Percentiles rank a stretch among this genome's conserved stretches.
Conservation (phyloP, 2,888 invertebrate genomes). For the Dione juno region DNA sequence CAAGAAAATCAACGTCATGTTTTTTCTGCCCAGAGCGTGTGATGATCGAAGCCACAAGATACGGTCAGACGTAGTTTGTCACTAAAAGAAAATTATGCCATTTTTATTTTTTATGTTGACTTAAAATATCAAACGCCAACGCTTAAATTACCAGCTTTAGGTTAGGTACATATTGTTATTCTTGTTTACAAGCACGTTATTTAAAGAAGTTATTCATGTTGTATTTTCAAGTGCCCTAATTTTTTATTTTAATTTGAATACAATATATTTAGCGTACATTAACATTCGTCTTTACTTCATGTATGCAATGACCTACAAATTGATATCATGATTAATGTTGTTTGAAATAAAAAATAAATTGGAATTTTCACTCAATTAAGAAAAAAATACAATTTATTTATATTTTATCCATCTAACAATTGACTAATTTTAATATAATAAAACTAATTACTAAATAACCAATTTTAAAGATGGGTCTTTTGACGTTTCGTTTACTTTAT, state of each 20-base stretch:
- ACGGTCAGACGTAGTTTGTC: too few species aligned
- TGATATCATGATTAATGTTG: constrained; percentile 8
- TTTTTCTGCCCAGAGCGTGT: too few species aligned
- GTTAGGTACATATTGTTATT: background rate
- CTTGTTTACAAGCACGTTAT: background rate
- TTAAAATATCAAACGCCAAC: background rate
- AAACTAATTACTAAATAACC: too few species aligned
- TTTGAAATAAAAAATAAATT: background rate
- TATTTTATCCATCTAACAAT: background rate
- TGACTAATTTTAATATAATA: too few species aligned
- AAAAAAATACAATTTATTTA: background rate
- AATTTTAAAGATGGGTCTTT: too few species aligned
- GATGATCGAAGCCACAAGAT: too few species aligned
- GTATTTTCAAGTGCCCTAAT: background rate
- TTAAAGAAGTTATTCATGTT: background rate
- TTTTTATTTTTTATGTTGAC: too few species aligned
- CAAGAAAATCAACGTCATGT: too few species aligned
- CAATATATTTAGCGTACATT: constrained; percentile 15
- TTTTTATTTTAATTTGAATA: constrained; percentile 14
- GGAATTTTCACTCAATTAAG: background rate
- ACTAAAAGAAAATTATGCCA: too few species aligned
- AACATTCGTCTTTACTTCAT: background rate
- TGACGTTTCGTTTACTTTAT: too few species aligned
- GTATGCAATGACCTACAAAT: constrained; percentile 11
- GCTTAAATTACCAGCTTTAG: background rate